Base-by-base conservation (phyloP, 2,113 vertebrate genomes). In the Pluvianellus socialis region DNA sequence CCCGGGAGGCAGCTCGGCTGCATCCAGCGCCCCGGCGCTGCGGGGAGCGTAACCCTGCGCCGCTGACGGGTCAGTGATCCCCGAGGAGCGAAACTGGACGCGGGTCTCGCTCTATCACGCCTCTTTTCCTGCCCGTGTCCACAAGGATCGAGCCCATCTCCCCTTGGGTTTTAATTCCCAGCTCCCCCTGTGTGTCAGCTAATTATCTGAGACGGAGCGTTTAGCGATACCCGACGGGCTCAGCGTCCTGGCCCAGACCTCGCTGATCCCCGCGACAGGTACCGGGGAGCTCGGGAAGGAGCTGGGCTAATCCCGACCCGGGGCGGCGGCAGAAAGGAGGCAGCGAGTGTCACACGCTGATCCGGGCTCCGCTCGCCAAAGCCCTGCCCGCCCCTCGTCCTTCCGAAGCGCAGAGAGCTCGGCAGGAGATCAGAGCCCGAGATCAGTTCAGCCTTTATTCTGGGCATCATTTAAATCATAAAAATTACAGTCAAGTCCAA, bases 401-500 rank as follows among this genome's bases (percentile, higher is more conserved):
- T 87, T 73, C 52, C 0, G 2, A 92, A 79, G 53, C 17, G 40
- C 2, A 0, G 70, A 35, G 40, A 85, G 72, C 58, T 77, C 11
- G 28, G 44, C 45, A 55, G 45, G 52, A 83, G 50, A 70, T 12
- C 0, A 0, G n/a, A 93, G 56, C 49, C 71, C 56, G 8, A 2
- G 7, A 33, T 83, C 17, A 49, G n/a, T 9, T 72, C 75, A 81
- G 70, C 47, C 38, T 95, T 67, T 63, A 50, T 70, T 66, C 80
- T 45, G 68, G 58, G 72, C 90, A 68, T 38, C 5, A 5, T 76
- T 81, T 91, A 96, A 96, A 93, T 65, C 58, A 74, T 91, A 76
- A 79, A 95, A 90, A 90, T 92, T 84, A 80, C 72, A 85, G 92
- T 65, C 9, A 14, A 94, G 61, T 73, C 88, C 55, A 86, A 90